A percentile compares a stretch with the other conserved stretches of the same genome.
These are phyloP conservation scores for Mareca penelope DNA, from an alignment of 2,797 vertebrate species.

Conservation along the genomic window DNA sequence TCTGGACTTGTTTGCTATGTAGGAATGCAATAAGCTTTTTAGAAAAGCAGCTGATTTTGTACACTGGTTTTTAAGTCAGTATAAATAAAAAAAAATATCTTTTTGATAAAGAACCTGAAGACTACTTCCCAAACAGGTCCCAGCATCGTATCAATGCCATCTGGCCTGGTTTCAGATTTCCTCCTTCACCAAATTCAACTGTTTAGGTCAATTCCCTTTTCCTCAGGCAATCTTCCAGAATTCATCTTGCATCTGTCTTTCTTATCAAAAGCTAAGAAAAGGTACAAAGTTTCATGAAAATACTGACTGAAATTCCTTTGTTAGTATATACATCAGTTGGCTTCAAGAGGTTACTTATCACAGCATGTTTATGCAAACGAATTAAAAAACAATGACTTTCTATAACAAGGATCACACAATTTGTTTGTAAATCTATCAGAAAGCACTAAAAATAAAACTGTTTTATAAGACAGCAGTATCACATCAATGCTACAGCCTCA, in stretches of 20 bases:
- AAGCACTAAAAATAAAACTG: neutral
- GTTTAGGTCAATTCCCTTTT: neutral
- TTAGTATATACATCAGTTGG: neutral
- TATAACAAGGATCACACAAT: neutral
- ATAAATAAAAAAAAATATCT: neutral
- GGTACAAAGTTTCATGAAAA: neutral
- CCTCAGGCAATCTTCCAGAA: neutral
- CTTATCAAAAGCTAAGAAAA: neutral
- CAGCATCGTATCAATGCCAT: accelerated
- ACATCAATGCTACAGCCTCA: neutral
- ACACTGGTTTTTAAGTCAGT: neutral
- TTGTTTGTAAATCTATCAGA: neutral
- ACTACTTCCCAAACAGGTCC: neutral
- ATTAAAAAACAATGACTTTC: neutral
- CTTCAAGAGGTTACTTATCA: neutral
- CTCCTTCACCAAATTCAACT: neutral
- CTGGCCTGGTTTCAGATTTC: neutral
- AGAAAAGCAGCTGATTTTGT: neutral
- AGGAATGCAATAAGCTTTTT: neutral
- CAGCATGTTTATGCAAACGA: neutral
- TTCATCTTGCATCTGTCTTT: neutral
- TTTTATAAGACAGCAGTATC: neutral
- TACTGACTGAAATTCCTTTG: neutral
- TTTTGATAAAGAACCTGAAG: neutral
- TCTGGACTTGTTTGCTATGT: neutral